Percentiles rank a stretch among this genome's conserved stretches.
Evolutionary conservation across 2,888 invertebrate species (phyloP).

Genomic region (Drosophila phalerata): DNA sequence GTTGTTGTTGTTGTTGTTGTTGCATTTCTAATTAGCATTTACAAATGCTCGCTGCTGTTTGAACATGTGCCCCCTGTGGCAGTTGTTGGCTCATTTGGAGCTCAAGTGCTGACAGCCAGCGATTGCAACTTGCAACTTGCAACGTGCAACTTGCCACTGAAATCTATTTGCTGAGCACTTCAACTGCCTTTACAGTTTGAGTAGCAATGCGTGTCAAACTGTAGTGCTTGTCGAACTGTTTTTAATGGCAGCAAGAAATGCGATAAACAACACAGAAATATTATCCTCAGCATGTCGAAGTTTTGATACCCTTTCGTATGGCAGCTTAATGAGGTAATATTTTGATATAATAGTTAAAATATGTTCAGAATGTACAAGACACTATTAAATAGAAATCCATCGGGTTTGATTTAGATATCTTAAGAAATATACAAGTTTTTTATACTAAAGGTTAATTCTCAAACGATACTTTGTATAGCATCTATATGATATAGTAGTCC

Average conservation of each 20-base stretch:
- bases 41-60: slow-evolving; percentile 59
- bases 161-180: slow-evolving; percentile 44
- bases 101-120: slow-evolving; percentile 60
- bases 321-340: too few relatives aligned
- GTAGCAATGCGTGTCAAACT: slow-evolving; percentile 7
- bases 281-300: neutral
- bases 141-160: slow-evolving; percentile 44
- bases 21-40: slow-evolving; percentile 77
- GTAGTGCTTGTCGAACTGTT: slow-evolving; percentile 12
- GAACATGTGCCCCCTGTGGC: slow-evolving; percentile 30
- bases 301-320: neutral
- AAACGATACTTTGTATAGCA: too few relatives aligned
- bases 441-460: too few relatives aligned
- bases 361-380: too few relatives aligned
- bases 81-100: slow-evolving; percentile 57
- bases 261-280: neutral
- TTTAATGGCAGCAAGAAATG: slow-evolving; percentile 9
- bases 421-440: too few relatives aligned
- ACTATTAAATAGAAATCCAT: too few relatives aligned
- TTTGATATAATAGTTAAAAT: too few relatives aligned
- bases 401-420: too few relatives aligned
- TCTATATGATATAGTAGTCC: too few relatives aligned
- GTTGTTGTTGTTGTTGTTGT: slow-evolving; percentile 33
- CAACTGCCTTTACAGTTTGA: slow-evolving; percentile 16
- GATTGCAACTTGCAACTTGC: slow-evolving; percentile 20